phyloP scores from a whole-genome alignment of 2,113 vertebrate genomes.

The Labrus mixtus region DNA sequence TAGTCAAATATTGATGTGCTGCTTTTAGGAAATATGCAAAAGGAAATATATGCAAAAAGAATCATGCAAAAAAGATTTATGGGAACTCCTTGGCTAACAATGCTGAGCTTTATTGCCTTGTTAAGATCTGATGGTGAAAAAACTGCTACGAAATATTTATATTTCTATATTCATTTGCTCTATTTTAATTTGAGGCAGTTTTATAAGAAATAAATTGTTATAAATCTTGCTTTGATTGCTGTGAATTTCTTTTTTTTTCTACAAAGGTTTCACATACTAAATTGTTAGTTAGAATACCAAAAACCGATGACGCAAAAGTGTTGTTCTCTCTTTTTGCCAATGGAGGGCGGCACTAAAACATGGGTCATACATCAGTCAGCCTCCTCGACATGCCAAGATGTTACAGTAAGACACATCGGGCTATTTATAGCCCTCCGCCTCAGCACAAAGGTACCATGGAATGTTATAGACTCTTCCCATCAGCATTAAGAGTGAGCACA shows the following conservation, averaged over 20 bases:
- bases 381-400: constrained; percentile 2
- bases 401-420: constrained; percentile 19
- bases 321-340: constrained; percentile 63
- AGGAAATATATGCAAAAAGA: constrained; percentile 57
- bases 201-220: constrained; percentile 79
- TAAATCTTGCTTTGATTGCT: constrained; percentile 48
- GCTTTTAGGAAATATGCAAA: constrained; percentile 70
- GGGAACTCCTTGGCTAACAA: constrained; percentile 7
- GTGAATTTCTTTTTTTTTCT: constrained; percentile 39
- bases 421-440: constrained; percentile 17
- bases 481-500: constrained; percentile 46
- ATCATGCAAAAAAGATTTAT: constrained; percentile 59
- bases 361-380: constrained; percentile 22
- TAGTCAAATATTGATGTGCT: constrained; percentile 37
- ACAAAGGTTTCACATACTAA: not conserved
- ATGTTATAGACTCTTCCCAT: constrained; percentile 34
- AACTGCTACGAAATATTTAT: constrained; percentile 67
- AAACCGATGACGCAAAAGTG: constrained; percentile 3
- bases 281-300: not conserved
- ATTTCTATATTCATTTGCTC: constrained; percentile 74
- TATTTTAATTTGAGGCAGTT: constrained; percentile 73
- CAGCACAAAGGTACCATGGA: constrained; percentile 14
- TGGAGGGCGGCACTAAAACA: constrained; percentile 57
- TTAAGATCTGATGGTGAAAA: constrained; percentile 26
- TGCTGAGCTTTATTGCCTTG: constrained; percentile 50